Percentiles rank a stretch among this genome's conserved stretches.
Evolutionary conservation across 1,140 invertebrate genomes (phyloP).

Genomic region (Lasaia peninsularis): DNA sequence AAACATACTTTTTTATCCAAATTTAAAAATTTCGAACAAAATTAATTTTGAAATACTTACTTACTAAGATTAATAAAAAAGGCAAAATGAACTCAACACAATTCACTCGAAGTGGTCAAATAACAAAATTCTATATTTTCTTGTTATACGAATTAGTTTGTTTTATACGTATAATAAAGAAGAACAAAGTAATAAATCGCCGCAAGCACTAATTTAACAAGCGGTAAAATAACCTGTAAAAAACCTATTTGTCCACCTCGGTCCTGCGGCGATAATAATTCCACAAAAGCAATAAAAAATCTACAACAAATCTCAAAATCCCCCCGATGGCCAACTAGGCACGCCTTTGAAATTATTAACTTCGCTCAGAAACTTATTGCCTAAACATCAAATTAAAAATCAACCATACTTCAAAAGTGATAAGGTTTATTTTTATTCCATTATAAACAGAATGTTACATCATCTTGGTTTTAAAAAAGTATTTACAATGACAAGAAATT

Average conservation of each 20-base stretch:
- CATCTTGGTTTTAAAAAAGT: conserved; percentile 48
- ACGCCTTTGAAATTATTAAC: conserved; percentile 74
- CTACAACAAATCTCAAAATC: conserved; percentile 68
- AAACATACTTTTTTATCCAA: too few relatives aligned
- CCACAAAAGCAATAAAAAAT: conserved; percentile 69
- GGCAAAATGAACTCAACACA: too few relatives aligned
- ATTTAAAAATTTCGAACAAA: too few relatives aligned
- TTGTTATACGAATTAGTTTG: too few relatives aligned
- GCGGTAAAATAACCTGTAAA: conserved; percentile 24
- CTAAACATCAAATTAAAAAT: conserved; percentile 20
- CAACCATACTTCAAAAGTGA: conserved; percentile 19
- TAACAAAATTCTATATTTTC: too few relatives aligned
- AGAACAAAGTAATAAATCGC: not conserved
- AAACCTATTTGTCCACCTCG: conserved; percentile 54
- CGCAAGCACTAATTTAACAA: conserved; percentile 7
- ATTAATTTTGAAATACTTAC: too few relatives aligned
- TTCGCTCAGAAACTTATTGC: conserved; percentile 45
- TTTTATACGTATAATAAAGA: not conserved
- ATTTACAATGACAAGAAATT: conserved; percentile 70
- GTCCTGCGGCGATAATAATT: conserved; percentile 60
- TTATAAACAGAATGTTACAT: conserved; percentile 22
- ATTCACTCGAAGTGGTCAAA: too few relatives aligned
- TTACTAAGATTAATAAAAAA: too few relatives aligned
- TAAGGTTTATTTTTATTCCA: conserved; percentile 24
- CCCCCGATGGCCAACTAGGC: conserved; percentile 64